Base-by-base conservation (phyloP, 2,888 invertebrate species). In the Caenorhabditis sp. region DNA sequence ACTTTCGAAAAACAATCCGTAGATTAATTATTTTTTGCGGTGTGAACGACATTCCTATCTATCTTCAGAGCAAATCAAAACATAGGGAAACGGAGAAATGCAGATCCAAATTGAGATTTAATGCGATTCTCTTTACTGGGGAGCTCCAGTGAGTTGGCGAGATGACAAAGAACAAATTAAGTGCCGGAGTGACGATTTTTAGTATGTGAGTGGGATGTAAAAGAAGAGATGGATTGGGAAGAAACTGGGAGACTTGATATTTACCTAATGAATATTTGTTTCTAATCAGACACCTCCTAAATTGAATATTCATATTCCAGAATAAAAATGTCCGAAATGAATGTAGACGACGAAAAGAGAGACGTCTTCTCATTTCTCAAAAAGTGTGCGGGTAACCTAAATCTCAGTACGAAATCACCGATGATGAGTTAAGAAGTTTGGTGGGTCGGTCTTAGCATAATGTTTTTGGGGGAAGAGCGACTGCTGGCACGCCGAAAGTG, bases 391-490 rank as follows among this genome's bases (percentile, higher is more conserved):
- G 28, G 53, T 53, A 61, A 44, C 71, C 65, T 61, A 67, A 76
- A 76, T 76, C 76, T 67, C 76, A 60, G 76, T 67, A 74, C 65
- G 65, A 58, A 72, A 64, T 72, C 72, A 67, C 53, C 67, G 61
- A 67, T 76, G 76, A 76, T 76, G 76, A 68, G 76, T 76, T 76
- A 76, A 76, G 76, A 76, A 76, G 76, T 76, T 76, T 76, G 67
- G 58, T 74, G 76, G 67, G 74, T 74, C 76, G 76, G 76, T 67
- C 76, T 76, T 76, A 74, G 74, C 74, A 74, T 74, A 74, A 76
- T 76, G 76, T 76, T 76, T 76, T 76, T 40, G 76, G n/a, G 55
- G 26, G 50, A 32, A 37, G 50, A 44, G 37, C 55, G 58, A n/a
- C n/a, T n/a, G 26, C 58, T 37, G 65, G 60, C 60, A 61, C 67